These are phyloP conservation scores for Cryptops parisi DNA, from an alignment of 2,888 invertebrate species.

Conservation along the genomic window DNA sequence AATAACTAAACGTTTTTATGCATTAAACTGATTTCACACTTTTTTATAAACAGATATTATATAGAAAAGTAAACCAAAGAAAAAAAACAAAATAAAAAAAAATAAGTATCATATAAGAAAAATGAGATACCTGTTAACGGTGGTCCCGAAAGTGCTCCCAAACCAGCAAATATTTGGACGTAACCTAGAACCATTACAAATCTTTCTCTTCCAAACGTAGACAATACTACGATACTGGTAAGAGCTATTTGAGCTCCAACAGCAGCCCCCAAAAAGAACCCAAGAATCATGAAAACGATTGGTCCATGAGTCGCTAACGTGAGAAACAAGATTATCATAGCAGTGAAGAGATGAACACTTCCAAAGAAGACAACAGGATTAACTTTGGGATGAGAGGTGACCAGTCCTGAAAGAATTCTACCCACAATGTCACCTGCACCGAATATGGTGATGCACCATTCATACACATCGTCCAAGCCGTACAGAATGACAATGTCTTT, in stretches of 20 bases:
- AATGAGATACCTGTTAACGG: slow-evolving; percentile 4
- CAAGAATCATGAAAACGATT: not conserved
- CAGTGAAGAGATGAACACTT: not conserved
- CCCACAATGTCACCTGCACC: slow-evolving; percentile 22
- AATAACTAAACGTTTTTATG: no score
- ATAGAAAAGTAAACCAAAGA: no score
- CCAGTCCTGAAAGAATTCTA: slow-evolving; percentile 2
- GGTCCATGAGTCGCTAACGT: not conserved
- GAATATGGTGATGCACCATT: slow-evolving; percentile 20
- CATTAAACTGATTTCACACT: no score
- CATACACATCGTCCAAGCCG: slow-evolving; percentile 18
- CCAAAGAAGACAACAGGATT: not conserved
- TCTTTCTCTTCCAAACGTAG: slow-evolving; percentile 4
- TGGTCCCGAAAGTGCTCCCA: slow-evolving; percentile 8
- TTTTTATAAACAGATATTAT: no score
- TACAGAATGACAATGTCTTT: slow-evolving; percentile 21
- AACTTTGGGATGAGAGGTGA: not conserved
- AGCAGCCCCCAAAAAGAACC: not conserved
- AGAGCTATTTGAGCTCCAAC: slow-evolving; percentile 6
- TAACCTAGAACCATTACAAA: slow-evolving; percentile 6
- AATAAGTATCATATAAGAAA: no score
- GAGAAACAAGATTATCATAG: not conserved
- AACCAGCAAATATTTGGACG: slow-evolving; percentile 6
- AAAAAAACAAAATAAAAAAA: no score
- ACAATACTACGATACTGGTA: not conserved